These are phyloP conservation scores for Cinclus mexicanus DNA, from an alignment of 2,113 vertebrate species.

Conservation along the genomic window DNA sequence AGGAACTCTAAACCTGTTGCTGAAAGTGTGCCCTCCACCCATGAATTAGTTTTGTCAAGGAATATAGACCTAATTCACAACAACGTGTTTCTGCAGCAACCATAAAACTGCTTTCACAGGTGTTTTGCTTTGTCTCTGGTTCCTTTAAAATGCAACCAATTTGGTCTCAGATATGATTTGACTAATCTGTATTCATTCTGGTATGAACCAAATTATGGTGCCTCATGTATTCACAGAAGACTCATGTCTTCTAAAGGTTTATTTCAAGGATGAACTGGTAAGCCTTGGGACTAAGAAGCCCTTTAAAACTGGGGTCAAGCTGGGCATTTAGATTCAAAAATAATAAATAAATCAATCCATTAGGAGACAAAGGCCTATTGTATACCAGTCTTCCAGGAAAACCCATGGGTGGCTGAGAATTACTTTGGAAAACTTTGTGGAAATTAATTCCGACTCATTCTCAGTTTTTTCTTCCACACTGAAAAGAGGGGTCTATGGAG, in stretches of 20 bases:
- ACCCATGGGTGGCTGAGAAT: constrained; percentile 4
- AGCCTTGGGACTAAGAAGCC: not conserved
- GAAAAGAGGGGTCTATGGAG: not conserved
- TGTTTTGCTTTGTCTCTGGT: not conserved
- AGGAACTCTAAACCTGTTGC: not conserved
- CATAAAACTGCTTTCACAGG: not conserved
- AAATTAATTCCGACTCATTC: constrained; percentile 7
- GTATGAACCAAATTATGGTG: not conserved
- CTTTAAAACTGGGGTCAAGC: not conserved
- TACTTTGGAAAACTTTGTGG: constrained; percentile 14
- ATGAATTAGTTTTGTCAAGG: not conserved
- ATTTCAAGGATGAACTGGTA: constrained; percentile 1
- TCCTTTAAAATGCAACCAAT: not conserved
- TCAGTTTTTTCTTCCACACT: not conserved
- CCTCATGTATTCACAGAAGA: not conserved
- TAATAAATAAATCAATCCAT: constrained; percentile 21
- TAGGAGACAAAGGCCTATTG: constrained; percentile 51
- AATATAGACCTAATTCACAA: not conserved
- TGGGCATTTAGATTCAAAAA: constrained; percentile 22
- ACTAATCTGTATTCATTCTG: not conserved
- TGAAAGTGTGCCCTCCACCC: not conserved
- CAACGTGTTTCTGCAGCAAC: not conserved
- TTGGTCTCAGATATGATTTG: not conserved
- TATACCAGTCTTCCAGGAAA: constrained; percentile 36
- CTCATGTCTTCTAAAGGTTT: not conserved